Evolutionary conservation across 2,113 vertebrate genomes (phyloP), one percentile per base, ranked within the genome.

Genomic region (Orientallactaga bullata): DNA sequence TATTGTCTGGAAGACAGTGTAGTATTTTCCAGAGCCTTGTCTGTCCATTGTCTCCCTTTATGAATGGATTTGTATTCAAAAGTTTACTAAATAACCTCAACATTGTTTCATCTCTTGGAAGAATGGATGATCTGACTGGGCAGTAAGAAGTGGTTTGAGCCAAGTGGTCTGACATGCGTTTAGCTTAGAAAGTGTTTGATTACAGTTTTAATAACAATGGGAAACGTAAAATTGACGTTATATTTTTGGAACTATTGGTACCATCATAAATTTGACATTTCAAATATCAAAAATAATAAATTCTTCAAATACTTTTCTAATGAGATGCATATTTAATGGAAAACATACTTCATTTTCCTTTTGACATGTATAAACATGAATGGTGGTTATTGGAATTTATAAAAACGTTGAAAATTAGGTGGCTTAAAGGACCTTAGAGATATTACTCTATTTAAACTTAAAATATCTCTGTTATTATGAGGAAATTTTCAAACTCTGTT

Each of bases 161-260:
- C 78, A 80, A 12, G 7, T 69, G 35, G 42, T 92, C 77, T 63
- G 16, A 68, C 8, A 83, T 87, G 42, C 91, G 9, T 28, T 60
- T 39, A 37, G 16, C 68, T 78, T 30, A 72, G 73, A 89, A n/a
- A 89, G 42, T n/a, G 28, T 88, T 89, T 74, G 89, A 69, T 88
- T 35, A 61, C 42, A 79, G 15, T 11, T 89, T 85, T 88, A 28
- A 32, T 69, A 78, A 55, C 63, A 77, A 26, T 13, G 20, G 39
- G 10, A 78, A 24, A 42, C 88, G 42, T 17, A 84, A 69, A 21
- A 80, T 80, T n/a, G 73, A 55, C 51, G 39, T 30, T 51, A 63
- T 90, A 9, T 37, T 93, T 91, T 47, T 61, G 93, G 32, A 84
- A 92, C 77, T 4, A 47, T 80, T 7, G 23, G 39, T 8, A 24